Conservation (phyloP, 2,797 vertebrate species). For the Paguma larvata region DNA sequence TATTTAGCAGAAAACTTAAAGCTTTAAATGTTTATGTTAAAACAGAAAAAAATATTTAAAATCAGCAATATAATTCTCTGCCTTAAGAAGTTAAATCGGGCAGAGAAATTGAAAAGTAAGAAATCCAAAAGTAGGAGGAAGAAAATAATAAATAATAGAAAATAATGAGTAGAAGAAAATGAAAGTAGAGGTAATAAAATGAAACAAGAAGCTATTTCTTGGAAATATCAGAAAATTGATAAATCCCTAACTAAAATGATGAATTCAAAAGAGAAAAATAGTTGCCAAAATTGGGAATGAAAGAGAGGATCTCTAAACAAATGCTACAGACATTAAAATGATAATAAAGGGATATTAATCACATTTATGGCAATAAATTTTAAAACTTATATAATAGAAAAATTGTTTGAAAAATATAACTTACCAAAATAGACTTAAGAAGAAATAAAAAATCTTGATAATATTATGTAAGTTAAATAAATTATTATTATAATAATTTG, state of each 20-base stretch:
- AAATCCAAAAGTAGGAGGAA: background rate
- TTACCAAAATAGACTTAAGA: background rate
- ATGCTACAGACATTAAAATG: background rate
- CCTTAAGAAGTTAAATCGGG: background rate
- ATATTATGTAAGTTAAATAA: background rate
- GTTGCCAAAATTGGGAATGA: background rate
- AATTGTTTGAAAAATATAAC: background rate
- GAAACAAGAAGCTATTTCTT: background rate
- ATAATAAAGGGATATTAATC: background rate
- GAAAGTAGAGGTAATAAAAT: background rate
- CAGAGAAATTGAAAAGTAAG: background rate
- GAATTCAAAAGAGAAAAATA: background rate
- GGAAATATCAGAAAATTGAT: background rate
- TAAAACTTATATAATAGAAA: background rate
- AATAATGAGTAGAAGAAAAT: background rate
- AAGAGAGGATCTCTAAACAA: background rate
- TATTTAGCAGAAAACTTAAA: background rate
- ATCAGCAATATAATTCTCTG: background rate
- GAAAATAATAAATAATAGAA: background rate
- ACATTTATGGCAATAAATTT: background rate
- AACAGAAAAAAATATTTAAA: background rate
- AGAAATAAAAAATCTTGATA: background rate
- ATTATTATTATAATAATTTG: background rate
- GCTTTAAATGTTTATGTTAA: background rate
- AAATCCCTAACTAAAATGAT: background rate